Evolutionary conservation across 2,888 invertebrate genomes (phyloP).

Genomic region (Lithophane leautieri): DNA sequence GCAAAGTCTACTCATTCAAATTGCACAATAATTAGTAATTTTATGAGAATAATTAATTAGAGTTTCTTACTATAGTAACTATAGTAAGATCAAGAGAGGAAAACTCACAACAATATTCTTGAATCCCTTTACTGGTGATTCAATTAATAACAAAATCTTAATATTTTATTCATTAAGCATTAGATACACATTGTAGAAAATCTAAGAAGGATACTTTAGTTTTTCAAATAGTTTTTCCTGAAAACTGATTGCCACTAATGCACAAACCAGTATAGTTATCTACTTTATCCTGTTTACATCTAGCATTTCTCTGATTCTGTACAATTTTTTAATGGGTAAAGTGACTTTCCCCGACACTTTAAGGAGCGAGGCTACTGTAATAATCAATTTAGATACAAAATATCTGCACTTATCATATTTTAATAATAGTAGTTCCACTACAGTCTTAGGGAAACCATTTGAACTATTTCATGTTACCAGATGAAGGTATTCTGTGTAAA

Average conservation of each 20-base stretch:
- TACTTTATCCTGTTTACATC: background rate
- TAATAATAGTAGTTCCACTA: background rate
- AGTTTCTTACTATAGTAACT: background rate
- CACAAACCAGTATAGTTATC: background rate
- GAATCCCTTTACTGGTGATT: background rate
- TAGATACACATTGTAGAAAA: background rate
- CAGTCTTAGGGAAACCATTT: background rate
- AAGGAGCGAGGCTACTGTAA: background rate
- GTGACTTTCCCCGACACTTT: too few relatives aligned
- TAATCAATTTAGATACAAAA: background rate
- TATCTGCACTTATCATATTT: background rate
- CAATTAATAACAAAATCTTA: background rate
- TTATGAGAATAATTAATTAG: background rate
- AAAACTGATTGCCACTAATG: background rate
- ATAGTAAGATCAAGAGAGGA: background rate
- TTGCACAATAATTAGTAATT: constrained; percentile 11
- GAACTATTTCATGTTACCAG: background rate
- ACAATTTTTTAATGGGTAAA: background rate
- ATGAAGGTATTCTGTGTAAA: background rate
- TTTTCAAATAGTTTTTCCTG: constrained; percentile 8
- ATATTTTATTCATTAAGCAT: constrained; percentile 6
- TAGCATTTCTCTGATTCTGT: background rate
- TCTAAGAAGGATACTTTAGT: background rate
- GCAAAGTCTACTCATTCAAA: background rate
- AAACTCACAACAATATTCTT: background rate